These are phyloP conservation scores for Bos taurus DNA, from an alignment of 2,113 vertebrate species.

Conservation along the genomic window ARS-UCD2.0 NC_037334.1:4465501-4466000, in stretches of 20 bases:
- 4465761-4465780: neutral
- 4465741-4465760: neutral
- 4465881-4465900: neutral
- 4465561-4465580: neutral
- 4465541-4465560: slow-evolving; percentile 59
- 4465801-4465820: neutral
- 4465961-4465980: rapidly evolving
- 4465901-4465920: neutral
- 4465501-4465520: neutral
- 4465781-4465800: neutral
- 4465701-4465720: neutral
- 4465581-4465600: neutral
- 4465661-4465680: neutral
- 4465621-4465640: neutral
- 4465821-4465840: neutral
- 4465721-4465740: neutral
- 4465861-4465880: neutral
- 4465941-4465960: rapidly evolving
- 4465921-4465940: neutral
- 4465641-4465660: neutral
- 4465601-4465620: neutral
- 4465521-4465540: slow-evolving; percentile 36
- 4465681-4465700: neutral
- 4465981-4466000: neutral
- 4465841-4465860: neutral